Evolutionary conservation across 2,113 vertebrate genomes (phyloP), one percentile per base, ranked within the genome.

Genomic region (Hemiscyllium ocellatum): DNA sequence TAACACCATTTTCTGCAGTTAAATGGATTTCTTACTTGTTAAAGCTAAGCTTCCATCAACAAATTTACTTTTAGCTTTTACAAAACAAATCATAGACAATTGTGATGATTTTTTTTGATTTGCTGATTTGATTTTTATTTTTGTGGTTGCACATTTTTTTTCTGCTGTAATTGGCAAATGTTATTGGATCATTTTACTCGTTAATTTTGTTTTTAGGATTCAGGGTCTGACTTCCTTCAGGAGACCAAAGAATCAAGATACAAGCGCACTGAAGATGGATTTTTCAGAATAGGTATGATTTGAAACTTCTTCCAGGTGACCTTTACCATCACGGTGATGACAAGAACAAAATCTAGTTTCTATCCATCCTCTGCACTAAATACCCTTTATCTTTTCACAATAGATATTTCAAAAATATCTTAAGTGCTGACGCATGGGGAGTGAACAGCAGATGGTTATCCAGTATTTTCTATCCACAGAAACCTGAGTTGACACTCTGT

Each of bases 231-330:
- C 96, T 96, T 98, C 96, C 97, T 96, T 96, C 98, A 97, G 97
- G 98, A 98, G 98, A 98, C 98, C 98, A 99, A 99, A 99, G 99
- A 99, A 76, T 72, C 37, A 50, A 97, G 97, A 96, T 97, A 97
- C 96, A 99, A 98, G 97, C 97, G 96, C 96, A 98, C 98, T 96
- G 98, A 99, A 96, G 99, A 99, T 96, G 98, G 98, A 78, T 99
- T 99, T 96, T 98, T 99, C 97, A 98, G 98, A 98, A 98, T 99
- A 96, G 99, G 99, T 99, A 97, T 97, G 97, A 96, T 47, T 50
- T 66, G 69, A 93, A 37, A 66, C 56, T 19, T 65, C 37, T 93
- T 29, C 87, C 87, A n/a, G 33, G 29, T 22, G 56, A 8, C n/a
- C 2, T 37, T 93, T 19, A 33, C 52, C 29, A 20, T 68, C 61